Base-by-base conservation (phyloP, 2,797 vertebrate genomes). In the Ibycter americanus region DNA sequence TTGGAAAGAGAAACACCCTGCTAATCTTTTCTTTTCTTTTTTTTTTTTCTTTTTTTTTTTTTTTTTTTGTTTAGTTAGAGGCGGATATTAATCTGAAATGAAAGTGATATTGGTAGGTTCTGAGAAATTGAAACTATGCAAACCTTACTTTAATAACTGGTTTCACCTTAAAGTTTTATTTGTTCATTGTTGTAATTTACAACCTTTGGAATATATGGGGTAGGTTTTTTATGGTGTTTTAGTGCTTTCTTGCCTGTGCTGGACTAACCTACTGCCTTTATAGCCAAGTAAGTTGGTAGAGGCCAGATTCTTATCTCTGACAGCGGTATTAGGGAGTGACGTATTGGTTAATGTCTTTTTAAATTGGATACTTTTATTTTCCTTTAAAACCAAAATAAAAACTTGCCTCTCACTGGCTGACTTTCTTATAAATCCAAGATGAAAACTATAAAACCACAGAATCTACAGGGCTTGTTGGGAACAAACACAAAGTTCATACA, bases 391-490 rank as follows among this genome's bases (percentile, higher is more conserved):
- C 8, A 26, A 32, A 34, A 31, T 65, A 55, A 62, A 90, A 74
- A 22, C 40, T 74, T 59, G 46, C 47, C 8, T 94, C 32, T 85
- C 2, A 1, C 61, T 66, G 77, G 14, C 23, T 72, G 46, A 74
- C 49, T 68, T 87, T 23, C 58, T 58, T 79, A 46, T 23, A 83
- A 92, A 93, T 89, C 51, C 52, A 44, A 55, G 40, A 56, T n/a
- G 32, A 85, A 93, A 73, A 5, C 29, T 70, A 2, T 61, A 87
- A 93, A 96, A 51, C 29, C 26, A 6, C 11, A 17, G 58, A 77
- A 25, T 56, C 6, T 4, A 32, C 2, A 1, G 29, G 22, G 13
- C 44, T 95, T 4, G 1, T 40, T 87, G 44, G 34, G n/a, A 90
- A 15, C 34, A 77, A 68, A 49, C 27, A 49, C 31, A 52, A 70